Percentiles rank a stretch among this genome's conserved stretches.
Evolutionary conservation across 2,888 invertebrate genomes (phyloP).

Genomic region (Polyploca ridens): DNA sequence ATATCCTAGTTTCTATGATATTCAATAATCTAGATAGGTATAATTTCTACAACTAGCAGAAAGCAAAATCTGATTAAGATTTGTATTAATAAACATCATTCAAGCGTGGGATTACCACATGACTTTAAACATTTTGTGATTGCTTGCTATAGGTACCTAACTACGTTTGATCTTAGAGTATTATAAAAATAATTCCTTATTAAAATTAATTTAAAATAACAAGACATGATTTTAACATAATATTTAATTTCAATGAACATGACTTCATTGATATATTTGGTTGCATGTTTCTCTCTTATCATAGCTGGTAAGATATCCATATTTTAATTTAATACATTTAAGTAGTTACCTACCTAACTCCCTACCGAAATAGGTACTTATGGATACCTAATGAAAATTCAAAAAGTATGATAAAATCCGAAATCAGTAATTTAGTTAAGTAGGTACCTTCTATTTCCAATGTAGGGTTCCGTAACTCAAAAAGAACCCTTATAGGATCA

Average conservation of each 20-base stretch:
- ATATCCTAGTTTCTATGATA: too few species aligned
- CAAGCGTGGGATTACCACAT: neutral
- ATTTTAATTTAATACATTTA: neutral
- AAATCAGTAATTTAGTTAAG: too few species aligned
- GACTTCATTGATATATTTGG: neutral
- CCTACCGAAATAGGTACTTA: too few species aligned
- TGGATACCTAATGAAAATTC: too few species aligned
- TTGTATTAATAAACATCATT: conserved; percentile 3
- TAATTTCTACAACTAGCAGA: neutral
- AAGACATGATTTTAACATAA: neutral
- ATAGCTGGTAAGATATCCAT: neutral
- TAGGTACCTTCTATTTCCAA: too few species aligned
- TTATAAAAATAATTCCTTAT: neutral
- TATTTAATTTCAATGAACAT: neutral
- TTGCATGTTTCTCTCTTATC: neutral
- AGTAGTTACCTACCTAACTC: too few species aligned
- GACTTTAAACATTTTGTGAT: neutral
- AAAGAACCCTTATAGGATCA: too few species aligned
- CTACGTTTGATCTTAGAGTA: neutral
- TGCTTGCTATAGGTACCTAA: neutral
- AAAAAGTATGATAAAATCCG: too few species aligned
- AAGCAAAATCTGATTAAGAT: conserved; percentile 1
- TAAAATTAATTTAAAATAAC: neutral
- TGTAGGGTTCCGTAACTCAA: too few species aligned
- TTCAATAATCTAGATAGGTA: neutral